Evolutionary conservation across 2,797 vertebrate genomes (phyloP), one percentile per base, ranked within the genome.

Genomic region (Masticophis lateralis): DNA sequence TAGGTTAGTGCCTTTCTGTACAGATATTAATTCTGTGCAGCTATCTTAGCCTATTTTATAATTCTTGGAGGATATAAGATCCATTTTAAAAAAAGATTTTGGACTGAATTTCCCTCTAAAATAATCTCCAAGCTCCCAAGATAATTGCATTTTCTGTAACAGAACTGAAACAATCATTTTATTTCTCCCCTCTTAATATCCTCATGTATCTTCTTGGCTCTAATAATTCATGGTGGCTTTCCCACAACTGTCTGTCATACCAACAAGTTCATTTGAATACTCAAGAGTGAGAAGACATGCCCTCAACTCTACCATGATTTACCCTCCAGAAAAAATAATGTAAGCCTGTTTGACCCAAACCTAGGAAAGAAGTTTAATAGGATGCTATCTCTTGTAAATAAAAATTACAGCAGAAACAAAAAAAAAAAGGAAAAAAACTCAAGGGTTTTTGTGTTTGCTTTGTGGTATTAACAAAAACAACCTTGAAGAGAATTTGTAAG

Each of bases 381-480:
- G 27, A 60, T 53, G 66, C 32, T 59, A 28, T 28, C 66, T 60
- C 37, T 79, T 89, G 83, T 43, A 74, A 47, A 63, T 22, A 32
- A 91, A 90, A 57, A 20, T 22, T 66, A 27, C 28, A 47, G 59
- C 53, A 74, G 47, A 57, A 25, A 43, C 20, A 83, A 9, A 79
- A 43, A 79, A 79, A 43, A 79, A 74, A 57, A 9, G 8, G 1
- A 22, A 25, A n/a, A 59, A 3, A 88, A 37, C 16, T 43, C 1
- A 4, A 86, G 20, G 32, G 32, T 66, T 90, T 92, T 16, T 90
- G 57, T 53, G 22, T 20, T 83, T 47, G 13, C 47, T 89, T 28
- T 92, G 69, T 86, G 74, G 43, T 90, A 69, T 94, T 94, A 95
- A 92, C 63, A 92, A 92, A 94, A 60, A 94, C 92, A 95, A 96